Conservation (phyloP, 2,888 invertebrate species). For the Cataglyphis altisquamis region DNA sequence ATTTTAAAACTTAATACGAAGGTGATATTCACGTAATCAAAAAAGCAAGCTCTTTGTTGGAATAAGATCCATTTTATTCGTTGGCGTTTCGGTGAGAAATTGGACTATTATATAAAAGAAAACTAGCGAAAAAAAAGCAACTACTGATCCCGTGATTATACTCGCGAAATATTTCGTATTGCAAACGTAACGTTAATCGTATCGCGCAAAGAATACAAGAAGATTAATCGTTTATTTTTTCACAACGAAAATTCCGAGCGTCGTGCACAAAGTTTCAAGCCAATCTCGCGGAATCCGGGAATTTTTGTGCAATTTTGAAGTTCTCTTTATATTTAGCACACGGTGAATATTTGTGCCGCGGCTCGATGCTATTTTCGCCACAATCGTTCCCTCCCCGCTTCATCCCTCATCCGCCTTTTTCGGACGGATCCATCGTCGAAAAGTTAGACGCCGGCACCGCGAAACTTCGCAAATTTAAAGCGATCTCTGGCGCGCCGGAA, state of each 20-base stretch:
- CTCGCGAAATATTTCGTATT: slow-evolving; percentile 33
- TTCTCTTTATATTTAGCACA: slow-evolving; percentile 49
- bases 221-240: slow-evolving; percentile 50
- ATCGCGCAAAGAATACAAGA: slow-evolving; percentile 17
- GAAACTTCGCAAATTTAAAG: slow-evolving; percentile 74
- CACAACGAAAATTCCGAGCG: slow-evolving; percentile 44
- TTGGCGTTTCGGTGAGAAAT: slow-evolving; percentile 2
- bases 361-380: slow-evolving; percentile 56
- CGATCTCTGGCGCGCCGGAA: slow-evolving; percentile 61
- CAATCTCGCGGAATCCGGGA: slow-evolving; percentile 33
- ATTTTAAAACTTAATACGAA: neutral
- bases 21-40: neutral
- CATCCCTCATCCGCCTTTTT: slow-evolving; percentile 39
- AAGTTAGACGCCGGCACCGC: slow-evolving; percentile 58
- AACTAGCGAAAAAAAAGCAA: neutral
- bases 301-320: slow-evolving; percentile 51
- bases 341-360: slow-evolving; percentile 42
- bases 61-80: slow-evolving; percentile 13
- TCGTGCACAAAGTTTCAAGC: slow-evolving; percentile 38
- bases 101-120: slow-evolving; percentile 21
- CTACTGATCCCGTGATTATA: slow-evolving; percentile 20
- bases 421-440: slow-evolving; percentile 60
- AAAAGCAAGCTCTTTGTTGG: neutral
- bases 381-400: slow-evolving; percentile 49
- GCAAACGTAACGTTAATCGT: slow-evolving; percentile 34